Evolutionary conservation across 2,888 invertebrate species (phyloP).

Genomic region (Zaprionus bogoriensis): DNA sequence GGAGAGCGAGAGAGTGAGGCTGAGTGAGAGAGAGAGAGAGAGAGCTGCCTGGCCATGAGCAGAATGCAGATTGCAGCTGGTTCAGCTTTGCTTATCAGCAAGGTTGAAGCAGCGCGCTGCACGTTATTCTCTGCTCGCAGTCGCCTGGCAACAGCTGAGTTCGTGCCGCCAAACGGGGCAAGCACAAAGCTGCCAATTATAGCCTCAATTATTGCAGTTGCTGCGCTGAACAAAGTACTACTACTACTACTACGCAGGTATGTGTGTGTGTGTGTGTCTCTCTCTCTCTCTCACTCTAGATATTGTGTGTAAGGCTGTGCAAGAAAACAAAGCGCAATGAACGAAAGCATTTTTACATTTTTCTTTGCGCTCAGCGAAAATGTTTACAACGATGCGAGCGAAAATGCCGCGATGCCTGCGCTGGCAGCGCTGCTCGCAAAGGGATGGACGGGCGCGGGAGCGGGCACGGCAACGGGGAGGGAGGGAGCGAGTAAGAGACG

Average conservation of each 20-base stretch:
- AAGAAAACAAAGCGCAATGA: slow-evolving; percentile 18
- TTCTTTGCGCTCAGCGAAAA: slow-evolving; percentile 22
- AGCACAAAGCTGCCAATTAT: slow-evolving; percentile 6
- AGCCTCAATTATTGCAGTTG: background rate
- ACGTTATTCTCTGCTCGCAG: slow-evolving; percentile 2
- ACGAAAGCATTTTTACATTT: slow-evolving; percentile 29
- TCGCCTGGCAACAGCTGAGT: slow-evolving; percentile 33
- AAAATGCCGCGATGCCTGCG: slow-evolving; percentile 13
- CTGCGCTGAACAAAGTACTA: background rate
- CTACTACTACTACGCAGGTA: background rate
- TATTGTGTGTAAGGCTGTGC: background rate
- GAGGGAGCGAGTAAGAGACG: no score
- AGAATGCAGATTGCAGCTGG: background rate
- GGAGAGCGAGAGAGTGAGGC: background rate
- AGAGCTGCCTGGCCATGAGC: no score
- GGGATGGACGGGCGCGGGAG: no score
- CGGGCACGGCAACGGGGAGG: no score
- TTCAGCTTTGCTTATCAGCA: slow-evolving; percentile 30
- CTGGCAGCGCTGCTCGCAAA: background rate
- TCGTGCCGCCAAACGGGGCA: slow-evolving; percentile 27
- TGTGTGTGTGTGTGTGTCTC: background rate
- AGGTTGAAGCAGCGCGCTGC: background rate
- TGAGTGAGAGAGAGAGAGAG: background rate
- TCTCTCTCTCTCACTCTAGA: background rate
- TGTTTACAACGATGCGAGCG: slow-evolving; percentile 29